Base-by-base conservation (phyloP, 1,140 invertebrate genomes). In the Goniozus legneri region DNA sequence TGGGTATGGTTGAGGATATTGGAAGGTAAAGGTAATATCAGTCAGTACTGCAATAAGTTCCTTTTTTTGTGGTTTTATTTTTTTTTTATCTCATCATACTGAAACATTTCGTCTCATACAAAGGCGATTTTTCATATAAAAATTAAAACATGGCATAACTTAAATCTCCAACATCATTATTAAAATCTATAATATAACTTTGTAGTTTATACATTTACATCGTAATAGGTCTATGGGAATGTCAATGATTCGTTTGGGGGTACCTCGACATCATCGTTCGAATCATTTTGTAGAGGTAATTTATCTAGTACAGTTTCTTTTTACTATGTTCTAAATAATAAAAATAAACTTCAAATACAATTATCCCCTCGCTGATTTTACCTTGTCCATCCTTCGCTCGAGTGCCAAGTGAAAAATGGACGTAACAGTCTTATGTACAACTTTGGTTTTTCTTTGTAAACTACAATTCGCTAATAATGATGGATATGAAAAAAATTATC, bases 341-440 rank as follows among this genome's bases (percentile, higher is more conserved):
- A 69, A 69, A 67, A 67, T 69, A 67, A 69, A 62, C 52, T 62
- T 64, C 54, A 54, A 67, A 65, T 69, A 64, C 59, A 64, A 62
- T 60, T 62, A 57, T 65, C 47, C 56, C 37, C 54, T 61, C 58
- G 59, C n/a, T 57, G 51, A 52, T 58, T 46, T 52, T 22, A 49
- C n/a, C n/a, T n/a, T n/a, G 6, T 27, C 24, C 12, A 27, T 27
- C 12, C 24, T 12, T 27, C 24, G 6, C 24, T 27, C 12, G 6
- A 7, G 6, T 27, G 6, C 12, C 12, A 12, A 27, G 24, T 12
- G 12, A 27, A 46, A 52, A 51, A 53, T n/a, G n/a, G n/a, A n/a
- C n/a, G 52, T 66, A 54, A 65, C 67, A 69, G 67, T 69, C 67
- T 67, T 69, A 65, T 67, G 50, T 62, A 64, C 62, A 64, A 35